Evolutionary conservation across 2,113 vertebrate species (phyloP).

Genomic region (Seriola rivoliana): DNA sequence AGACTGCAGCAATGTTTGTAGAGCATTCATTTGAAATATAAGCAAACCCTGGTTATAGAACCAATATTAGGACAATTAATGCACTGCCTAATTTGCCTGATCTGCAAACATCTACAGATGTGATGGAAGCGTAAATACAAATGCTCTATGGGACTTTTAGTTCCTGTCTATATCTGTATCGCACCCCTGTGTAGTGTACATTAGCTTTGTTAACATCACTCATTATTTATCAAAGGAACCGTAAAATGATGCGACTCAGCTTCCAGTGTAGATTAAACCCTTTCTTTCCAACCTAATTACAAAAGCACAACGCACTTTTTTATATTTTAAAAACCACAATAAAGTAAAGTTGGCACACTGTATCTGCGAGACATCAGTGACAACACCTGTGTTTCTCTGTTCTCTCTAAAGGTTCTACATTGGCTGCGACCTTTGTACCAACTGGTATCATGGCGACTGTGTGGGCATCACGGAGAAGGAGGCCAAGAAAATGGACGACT

Average conservation of each 20-base stretch:
- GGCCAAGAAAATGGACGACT: conserved; percentile 99
- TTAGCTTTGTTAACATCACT: not conserved
- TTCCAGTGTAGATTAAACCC: not conserved
- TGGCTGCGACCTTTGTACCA: conserved; percentile 99
- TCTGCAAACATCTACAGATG: not conserved
- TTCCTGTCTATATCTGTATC: not conserved
- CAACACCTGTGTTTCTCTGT: not conserved
- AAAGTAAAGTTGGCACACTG: not conserved
- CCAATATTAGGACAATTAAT: no score
- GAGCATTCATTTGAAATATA: not conserved
- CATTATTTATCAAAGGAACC: not conserved
- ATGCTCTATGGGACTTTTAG: not conserved
- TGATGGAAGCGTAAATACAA: not conserved
- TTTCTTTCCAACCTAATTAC: not conserved
- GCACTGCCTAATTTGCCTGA: not conserved
- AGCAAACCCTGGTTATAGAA: not conserved
- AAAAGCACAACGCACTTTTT: not conserved
- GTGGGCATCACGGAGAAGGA: conserved; percentile 99
- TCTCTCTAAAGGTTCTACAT: conserved; percentile 94
- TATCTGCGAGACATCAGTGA: not conserved
- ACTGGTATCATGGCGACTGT: conserved; percentile 99
- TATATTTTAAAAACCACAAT: not conserved
- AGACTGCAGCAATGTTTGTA: not conserved
- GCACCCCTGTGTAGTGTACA: no score
- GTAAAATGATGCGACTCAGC: not conserved